These are phyloP conservation scores for Drosophila busckii DNA, from an alignment of 1,140 invertebrate species.

Conservation along the genomic window DNA sequence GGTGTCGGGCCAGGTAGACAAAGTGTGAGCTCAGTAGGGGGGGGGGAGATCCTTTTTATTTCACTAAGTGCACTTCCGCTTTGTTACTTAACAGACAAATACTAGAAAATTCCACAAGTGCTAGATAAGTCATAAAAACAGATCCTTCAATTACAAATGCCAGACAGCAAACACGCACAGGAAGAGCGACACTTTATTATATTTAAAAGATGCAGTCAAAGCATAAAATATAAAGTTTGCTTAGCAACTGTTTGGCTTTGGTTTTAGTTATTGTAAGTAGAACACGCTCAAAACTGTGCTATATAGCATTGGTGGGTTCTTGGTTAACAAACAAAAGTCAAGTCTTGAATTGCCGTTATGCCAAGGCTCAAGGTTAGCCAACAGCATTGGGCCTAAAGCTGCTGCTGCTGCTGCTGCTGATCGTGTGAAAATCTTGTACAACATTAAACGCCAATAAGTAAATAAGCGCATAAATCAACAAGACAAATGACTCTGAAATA, in stretches of 20 bases:
- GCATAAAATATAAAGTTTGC: too few species aligned
- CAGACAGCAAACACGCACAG: slow-evolving; percentile 34
- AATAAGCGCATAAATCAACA: slow-evolving; percentile 66
- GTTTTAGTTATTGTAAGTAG: not conserved
- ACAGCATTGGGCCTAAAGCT: slow-evolving; percentile 50
- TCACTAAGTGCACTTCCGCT: slow-evolving; percentile 58
- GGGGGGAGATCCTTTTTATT: slow-evolving; percentile 38
- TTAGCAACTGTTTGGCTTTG: too few species aligned
- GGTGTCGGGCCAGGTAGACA: slow-evolving; percentile 34
- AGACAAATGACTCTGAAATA: slow-evolving; percentile 70
- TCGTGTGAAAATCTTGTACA: slow-evolving; percentile 64
- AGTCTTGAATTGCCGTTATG: slow-evolving; percentile 12
- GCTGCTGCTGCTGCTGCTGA: not conserved
- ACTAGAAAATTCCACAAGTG: slow-evolving; percentile 59
- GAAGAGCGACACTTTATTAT: too few species aligned
- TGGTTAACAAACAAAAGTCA: slow-evolving; percentile 10
- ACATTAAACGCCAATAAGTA: slow-evolving; percentile 72
- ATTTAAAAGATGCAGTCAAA: too few species aligned
- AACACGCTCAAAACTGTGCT: slow-evolving; percentile 27
- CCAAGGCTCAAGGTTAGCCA: slow-evolving; percentile 46
- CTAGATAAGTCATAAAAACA: slow-evolving; percentile 46
- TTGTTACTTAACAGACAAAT: slow-evolving; percentile 55
- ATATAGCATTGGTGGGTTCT: too few species aligned
- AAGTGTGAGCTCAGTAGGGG: slow-evolving; percentile 31
- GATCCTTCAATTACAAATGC: slow-evolving; percentile 57